Evolutionary conservation across 2,888 invertebrate species (phyloP).

Genomic region (Luperina testacea): DNA sequence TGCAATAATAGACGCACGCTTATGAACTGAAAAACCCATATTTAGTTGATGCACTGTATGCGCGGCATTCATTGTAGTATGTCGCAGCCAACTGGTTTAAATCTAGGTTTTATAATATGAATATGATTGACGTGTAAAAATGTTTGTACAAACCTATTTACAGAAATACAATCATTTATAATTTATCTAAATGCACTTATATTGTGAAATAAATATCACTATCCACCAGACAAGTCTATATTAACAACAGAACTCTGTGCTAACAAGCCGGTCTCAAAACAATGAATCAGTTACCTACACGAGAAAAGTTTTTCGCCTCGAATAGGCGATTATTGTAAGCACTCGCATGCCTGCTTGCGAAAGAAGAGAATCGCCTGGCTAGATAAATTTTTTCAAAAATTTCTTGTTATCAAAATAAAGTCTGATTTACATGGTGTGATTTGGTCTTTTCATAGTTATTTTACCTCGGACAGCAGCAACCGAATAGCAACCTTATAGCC

Average conservation of each 20-base stretch:
- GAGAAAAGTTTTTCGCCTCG: neutral
- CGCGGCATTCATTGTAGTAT: neutral
- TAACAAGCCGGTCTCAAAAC: neutral
- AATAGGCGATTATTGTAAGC: neutral
- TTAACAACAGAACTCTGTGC: neutral
- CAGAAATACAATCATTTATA: too few relatives aligned
- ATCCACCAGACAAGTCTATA: neutral
- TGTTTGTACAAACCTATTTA: too few relatives aligned
- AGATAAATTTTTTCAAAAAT: too few relatives aligned
- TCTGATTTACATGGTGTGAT: too few relatives aligned
- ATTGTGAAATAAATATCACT: slow-evolving; percentile 4
- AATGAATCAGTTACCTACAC: neutral
- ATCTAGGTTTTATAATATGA: too few relatives aligned
- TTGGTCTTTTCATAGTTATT: neutral
- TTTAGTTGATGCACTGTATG: neutral
- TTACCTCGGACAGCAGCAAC: neutral
- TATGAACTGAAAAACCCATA: neutral
- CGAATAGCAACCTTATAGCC: neutral
- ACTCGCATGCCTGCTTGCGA: too few relatives aligned
- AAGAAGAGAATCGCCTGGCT: neutral
- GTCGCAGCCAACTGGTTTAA: too few relatives aligned
- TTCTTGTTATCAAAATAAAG: neutral
- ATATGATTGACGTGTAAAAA: too few relatives aligned
- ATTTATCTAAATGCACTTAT: neutral
- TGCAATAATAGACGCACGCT: neutral